phyloP scores from a whole-genome alignment of 2,888 invertebrate genomes.

The Clitarchus hookeri region DNA sequence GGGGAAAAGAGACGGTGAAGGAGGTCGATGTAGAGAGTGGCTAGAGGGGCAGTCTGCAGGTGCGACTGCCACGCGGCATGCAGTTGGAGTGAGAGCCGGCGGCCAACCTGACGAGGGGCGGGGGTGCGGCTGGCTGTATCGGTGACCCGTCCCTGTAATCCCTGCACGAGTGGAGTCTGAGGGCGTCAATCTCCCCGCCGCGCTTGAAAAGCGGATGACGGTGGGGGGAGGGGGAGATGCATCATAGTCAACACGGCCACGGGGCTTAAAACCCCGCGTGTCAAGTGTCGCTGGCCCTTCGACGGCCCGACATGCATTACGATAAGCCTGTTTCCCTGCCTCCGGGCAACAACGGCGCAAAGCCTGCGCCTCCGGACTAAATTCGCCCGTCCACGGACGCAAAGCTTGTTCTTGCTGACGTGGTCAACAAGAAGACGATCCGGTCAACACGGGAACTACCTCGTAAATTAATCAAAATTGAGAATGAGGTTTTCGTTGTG shows the following conservation, averaged over 20 bases:
- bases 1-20: background rate
- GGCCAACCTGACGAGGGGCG: too few species aligned
- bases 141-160: background rate
- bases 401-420: too few species aligned
- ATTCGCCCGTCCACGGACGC: background rate
- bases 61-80: too few species aligned
- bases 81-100: too few species aligned
- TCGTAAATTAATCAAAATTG: too few species aligned
- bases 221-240: background rate
- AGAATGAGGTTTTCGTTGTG: too few species aligned
- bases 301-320: background rate
- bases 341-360: background rate
- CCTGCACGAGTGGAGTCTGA: background rate
- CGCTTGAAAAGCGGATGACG: too few species aligned
- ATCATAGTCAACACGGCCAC: slow-evolving; percentile 14
- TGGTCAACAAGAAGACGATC: too few species aligned
- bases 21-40: too few species aligned
- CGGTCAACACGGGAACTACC: too few species aligned
- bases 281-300: background rate
- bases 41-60: too few species aligned
- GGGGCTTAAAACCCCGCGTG: background rate
- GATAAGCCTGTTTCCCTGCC: background rate
- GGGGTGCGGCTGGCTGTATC: background rate
- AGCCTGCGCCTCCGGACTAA: background rate
- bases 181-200: background rate